Percentiles rank a stretch among this genome's conserved stretches.
phyloP scores from a whole-genome alignment of 2,113 vertebrate species.

The Catharus minimus region DNA sequence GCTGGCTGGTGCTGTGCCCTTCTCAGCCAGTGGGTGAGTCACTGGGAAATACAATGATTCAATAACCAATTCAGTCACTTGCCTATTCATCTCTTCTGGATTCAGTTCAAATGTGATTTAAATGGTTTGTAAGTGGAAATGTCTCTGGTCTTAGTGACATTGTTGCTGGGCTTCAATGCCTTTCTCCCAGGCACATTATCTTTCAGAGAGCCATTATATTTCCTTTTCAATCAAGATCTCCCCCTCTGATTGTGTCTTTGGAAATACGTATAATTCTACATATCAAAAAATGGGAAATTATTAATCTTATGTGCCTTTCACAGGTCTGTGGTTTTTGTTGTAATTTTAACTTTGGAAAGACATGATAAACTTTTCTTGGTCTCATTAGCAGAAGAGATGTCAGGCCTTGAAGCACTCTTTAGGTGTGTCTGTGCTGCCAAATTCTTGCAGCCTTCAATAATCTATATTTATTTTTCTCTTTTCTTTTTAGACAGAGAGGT shows the following conservation, averaged over 20 bases:
- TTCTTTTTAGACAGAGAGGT: constrained; percentile 37
- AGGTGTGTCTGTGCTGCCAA: not conserved
- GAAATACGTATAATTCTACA: not conserved
- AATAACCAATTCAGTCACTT: not conserved
- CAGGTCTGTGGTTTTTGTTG: not conserved
- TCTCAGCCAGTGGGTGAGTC: not conserved
- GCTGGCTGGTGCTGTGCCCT: not conserved
- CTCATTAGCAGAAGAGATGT: not conserved
- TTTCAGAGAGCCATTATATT: not conserved
- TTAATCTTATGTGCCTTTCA: not conserved
- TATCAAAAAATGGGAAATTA: not conserved
- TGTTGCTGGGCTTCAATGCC: not conserved
- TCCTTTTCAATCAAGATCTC: not conserved
- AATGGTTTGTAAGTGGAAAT: not conserved
- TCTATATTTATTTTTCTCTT: not conserved
- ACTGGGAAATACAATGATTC: not conserved
- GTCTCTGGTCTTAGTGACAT: not conserved
- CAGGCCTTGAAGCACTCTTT: not conserved
- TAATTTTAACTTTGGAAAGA: not conserved
- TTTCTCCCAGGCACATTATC: not conserved
- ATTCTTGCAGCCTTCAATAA: not conserved
- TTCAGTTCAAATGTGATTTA: not conserved
- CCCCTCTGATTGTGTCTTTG: not conserved
- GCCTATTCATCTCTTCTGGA: not conserved
- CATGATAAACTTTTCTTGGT: not conserved